phyloP scores from a whole-genome alignment of 2,888 invertebrate species.

The Tenthredo notha region DNA sequence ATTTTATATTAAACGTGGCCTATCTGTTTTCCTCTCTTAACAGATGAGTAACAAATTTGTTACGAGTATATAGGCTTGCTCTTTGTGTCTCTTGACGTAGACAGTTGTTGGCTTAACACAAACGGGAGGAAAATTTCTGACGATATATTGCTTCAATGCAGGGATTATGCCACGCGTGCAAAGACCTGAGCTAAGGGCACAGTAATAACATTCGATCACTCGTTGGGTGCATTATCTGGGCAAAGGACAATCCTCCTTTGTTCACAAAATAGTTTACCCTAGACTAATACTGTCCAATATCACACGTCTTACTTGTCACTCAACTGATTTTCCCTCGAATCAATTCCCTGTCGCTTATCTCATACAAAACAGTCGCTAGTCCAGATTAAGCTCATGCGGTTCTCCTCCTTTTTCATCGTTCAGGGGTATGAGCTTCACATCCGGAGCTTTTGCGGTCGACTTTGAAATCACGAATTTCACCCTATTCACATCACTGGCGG shows the following conservation, averaged over 20 bases:
- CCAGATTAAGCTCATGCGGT: slow-evolving; percentile 4
- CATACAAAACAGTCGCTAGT: not conserved
- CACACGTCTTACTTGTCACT: slow-evolving; percentile 30
- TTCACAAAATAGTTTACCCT: slow-evolving; percentile 25
- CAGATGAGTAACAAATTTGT: slow-evolving; percentile 21
- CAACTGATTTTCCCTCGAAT: slow-evolving; percentile 23
- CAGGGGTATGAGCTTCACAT: not conserved
- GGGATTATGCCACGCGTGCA: slow-evolving; percentile 46
- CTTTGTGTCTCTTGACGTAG: not conserved
- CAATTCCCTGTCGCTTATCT: slow-evolving; percentile 35
- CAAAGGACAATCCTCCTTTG: slow-evolving; percentile 34
- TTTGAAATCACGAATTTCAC: not conserved
- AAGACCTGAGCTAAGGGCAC: not conserved
- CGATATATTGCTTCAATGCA: slow-evolving; percentile 30
- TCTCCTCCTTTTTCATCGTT: not conserved
- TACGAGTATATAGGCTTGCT: not conserved
- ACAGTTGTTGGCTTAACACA: not conserved
- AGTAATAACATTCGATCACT: slow-evolving; percentile 35
- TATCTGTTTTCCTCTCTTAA: not conserved
- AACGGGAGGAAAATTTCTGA: not conserved
- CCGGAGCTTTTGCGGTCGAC: not conserved
- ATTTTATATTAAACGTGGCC: not conserved
- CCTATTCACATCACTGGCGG: not conserved
- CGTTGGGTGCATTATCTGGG: slow-evolving; percentile 26
- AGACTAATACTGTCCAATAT: slow-evolving; percentile 30